phyloP scores from a whole-genome alignment of 2,113 vertebrate genomes.

The Peromyscus polionotus region DNA sequence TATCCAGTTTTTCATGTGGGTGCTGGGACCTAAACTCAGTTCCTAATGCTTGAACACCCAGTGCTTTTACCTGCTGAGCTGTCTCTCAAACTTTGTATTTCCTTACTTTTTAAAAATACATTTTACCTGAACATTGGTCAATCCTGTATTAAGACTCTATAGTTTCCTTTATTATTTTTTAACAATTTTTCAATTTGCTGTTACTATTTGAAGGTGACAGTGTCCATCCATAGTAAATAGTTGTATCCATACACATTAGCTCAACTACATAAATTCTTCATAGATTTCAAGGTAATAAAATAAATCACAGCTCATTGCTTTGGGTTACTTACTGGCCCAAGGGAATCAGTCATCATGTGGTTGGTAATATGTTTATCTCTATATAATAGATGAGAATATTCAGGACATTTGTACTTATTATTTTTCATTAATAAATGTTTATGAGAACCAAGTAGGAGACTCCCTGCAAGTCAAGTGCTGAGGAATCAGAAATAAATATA shows the following conservation, averaged over 20 bases:
- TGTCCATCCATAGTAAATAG: background rate
- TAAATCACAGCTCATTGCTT: background rate
- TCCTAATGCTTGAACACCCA: background rate
- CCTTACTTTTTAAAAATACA: background rate
- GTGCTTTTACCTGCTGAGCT: background rate
- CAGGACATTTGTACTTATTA: constrained; percentile 9
- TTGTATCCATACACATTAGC: background rate
- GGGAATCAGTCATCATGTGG: background rate
- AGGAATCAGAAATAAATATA: constrained; percentile 40
- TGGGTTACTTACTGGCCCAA: background rate
- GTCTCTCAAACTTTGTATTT: background rate
- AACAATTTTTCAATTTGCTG: background rate
- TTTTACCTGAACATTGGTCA: background rate
- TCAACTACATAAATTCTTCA: background rate
- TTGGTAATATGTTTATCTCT: constrained; percentile 34
- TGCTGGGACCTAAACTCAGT: background rate
- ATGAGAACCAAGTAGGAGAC: constrained; percentile 29
- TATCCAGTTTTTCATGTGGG: background rate
- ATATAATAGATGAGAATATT: background rate
- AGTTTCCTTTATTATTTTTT: background rate
- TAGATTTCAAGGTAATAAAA: background rate
- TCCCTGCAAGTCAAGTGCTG: background rate
- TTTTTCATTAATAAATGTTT: constrained; percentile 20
- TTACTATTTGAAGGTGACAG: background rate
- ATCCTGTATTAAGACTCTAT: background rate